Base-by-base conservation (phyloP, 2,888 invertebrate genomes). In the Eumacrocentrus americanus region DNA sequence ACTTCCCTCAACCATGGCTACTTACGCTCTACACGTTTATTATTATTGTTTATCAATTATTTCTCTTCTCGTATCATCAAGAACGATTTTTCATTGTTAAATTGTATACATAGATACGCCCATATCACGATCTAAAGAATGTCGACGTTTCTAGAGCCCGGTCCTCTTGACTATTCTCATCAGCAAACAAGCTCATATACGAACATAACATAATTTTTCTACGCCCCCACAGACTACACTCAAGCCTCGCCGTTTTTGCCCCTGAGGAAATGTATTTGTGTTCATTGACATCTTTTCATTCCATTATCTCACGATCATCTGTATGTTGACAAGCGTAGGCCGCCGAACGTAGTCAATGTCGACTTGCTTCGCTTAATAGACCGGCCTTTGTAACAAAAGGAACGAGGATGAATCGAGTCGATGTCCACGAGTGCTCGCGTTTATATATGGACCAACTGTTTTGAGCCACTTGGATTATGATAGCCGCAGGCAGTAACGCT, bases 341-440 rank as follows among this genome's bases (percentile, higher is more conserved):
- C 67, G 64, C 63, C 58, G 54, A 63, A 60, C 62, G 60, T 59
- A 60, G 60, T 66, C 66, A 67, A 67, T 63, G 67, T 66, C 66
- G 47, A 55, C 59, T 47, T 61, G 64, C 63, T 67, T 48, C 38
- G 22, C 54, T 57, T 54, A 62, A 55, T 67, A 67, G 67, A 66
- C 66, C 67, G 64, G 62, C 65, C 53, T 48, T 66, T 62, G 63
- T 65, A 63, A 66, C 58, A 62, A 67, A 67, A 62, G 55, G 58
- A 61, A 62, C 60, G 55, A 51, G 58, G 60, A 60, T 59, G 61
- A 58, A 44, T 51, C 37, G 40, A 29, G 4, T 54, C 55, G 47
- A 58, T 58, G 57, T 58, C 38, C 50, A 20, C 29, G 16, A 12
- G 46, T 34, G 22, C 25, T 22, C 12, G 46, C 44, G 12, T 44